Percentiles rank a stretch among this genome's conserved stretches.
Conservation (phyloP, 1,140 invertebrate genomes). For the Octopus bimaculoides region DNA sequence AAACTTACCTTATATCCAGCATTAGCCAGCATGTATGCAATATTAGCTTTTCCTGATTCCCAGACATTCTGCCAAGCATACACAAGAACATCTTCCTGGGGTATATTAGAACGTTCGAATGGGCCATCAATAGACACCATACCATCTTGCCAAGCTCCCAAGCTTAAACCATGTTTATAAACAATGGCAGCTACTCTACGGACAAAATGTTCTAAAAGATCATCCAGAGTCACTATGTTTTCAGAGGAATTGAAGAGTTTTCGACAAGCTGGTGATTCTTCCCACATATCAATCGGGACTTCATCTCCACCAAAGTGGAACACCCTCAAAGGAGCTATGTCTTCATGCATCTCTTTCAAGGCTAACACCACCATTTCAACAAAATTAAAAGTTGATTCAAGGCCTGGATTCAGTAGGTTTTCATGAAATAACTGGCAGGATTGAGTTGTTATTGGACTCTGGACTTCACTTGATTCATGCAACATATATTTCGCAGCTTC, state of each 20-base stretch:
- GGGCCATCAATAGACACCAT: slow-evolving; percentile 25
- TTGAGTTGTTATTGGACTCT: slow-evolving; percentile 23
- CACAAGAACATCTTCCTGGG: slow-evolving; percentile 35
- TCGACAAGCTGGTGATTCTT: slow-evolving; percentile 43
- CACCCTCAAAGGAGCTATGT: slow-evolving; percentile 38
- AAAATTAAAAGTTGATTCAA: slow-evolving; percentile 49
- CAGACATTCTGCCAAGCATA: slow-evolving; percentile 53
- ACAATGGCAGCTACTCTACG: slow-evolving; percentile 33
- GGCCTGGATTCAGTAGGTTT: slow-evolving; percentile 50
- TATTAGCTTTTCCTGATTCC: slow-evolving; percentile 46
- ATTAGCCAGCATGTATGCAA: slow-evolving; percentile 51
- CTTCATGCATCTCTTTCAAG: slow-evolving; percentile 41
- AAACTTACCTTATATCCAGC: slow-evolving; percentile 47
- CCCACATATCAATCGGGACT: slow-evolving; percentile 47
- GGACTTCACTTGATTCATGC: slow-evolving; percentile 25
- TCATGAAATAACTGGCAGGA: slow-evolving; percentile 50
- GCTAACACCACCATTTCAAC: slow-evolving; percentile 44
- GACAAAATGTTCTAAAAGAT: slow-evolving; percentile 45
- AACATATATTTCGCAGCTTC: slow-evolving; percentile 41
- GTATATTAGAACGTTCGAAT: slow-evolving; percentile 30
- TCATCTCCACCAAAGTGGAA: slow-evolving; percentile 56
- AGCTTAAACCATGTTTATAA: slow-evolving; percentile 31
- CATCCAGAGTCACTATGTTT: slow-evolving; percentile 18
- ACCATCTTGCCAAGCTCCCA: slow-evolving; percentile 49
- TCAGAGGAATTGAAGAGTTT: slow-evolving; percentile 30